Conservation (phyloP, 53 echinoderm and acorn worm species). For the Apostichopus leukothele region DNA sequence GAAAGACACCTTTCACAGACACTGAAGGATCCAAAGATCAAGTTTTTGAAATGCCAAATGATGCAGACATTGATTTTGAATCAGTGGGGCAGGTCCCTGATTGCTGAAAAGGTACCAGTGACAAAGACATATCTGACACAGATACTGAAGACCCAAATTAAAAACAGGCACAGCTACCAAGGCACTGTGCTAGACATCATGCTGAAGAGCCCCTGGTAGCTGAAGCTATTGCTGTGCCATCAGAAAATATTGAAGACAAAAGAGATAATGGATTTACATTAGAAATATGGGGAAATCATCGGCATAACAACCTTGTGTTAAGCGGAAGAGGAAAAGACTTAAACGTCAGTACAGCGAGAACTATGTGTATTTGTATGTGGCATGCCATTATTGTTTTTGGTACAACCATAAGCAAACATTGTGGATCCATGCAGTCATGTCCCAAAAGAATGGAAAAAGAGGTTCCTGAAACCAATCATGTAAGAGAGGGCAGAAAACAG, state of each 20-base stretch:
- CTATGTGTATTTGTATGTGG: neutral
- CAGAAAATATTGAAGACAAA: constrained; percentile 5
- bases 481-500: neutral
- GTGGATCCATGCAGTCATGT: neutral
- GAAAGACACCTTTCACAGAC: neutral
- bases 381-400: constrained; percentile 5
- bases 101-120: neutral
- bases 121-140: constrained; percentile 9
- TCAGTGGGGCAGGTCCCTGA: neutral
- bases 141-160: neutral
- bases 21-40: neutral
- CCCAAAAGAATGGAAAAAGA: neutral
- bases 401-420: neutral
- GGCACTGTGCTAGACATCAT: constrained; percentile 49
- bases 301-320: neutral
- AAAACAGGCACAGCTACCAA: constrained; percentile 32
- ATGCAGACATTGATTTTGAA: neutral
- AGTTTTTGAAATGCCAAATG: neutral
- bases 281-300: constrained; percentile 35
- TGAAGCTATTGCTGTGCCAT: constrained; percentile 35
- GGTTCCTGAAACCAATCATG: neutral
- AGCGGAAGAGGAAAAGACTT: neutral
- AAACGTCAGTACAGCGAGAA: neutral
- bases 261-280: constrained; percentile 44
- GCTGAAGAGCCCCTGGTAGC: constrained; percentile 31